These are phyloP conservation scores for Thunnus thynnus DNA, from an alignment of 2,113 vertebrate genomes.

Conservation along the genomic window DNA sequence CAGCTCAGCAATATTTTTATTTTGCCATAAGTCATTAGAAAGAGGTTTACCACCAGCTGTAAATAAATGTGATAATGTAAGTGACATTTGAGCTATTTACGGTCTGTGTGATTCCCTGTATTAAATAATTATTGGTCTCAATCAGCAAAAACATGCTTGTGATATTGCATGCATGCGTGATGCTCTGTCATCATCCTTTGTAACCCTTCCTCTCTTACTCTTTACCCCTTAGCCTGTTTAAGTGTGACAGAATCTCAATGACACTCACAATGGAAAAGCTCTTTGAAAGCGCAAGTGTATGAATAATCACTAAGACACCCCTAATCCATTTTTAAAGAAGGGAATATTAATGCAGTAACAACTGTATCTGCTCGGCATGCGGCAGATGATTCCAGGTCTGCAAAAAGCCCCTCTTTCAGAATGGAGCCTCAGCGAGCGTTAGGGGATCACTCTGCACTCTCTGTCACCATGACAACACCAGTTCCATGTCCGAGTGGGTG, in stretches of 20 bases:
- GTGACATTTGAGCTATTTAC: constrained; percentile 1
- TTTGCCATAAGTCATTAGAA: neutral
- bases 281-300: constrained; percentile 74
- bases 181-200: constrained; percentile 63
- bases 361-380: constrained; percentile 74
- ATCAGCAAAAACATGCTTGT: constrained; percentile 30
- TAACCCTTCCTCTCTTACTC: constrained; percentile 44
- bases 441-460: constrained; percentile 77
- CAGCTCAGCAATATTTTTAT: neutral
- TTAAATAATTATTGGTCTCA: constrained; percentile 37
- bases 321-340: constrained; percentile 78
- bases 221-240: constrained; percentile 65
- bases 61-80: neutral
- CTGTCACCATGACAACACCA: constrained; percentile 86
- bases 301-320: constrained; percentile 80
- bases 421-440: constrained; percentile 52
- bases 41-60: neutral
- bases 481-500: constrained; percentile 80
- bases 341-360: constrained; percentile 78
- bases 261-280: constrained; percentile 70
- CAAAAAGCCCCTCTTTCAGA: constrained; percentile 57
- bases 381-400: constrained; percentile 66
- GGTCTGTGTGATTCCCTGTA: neutral
- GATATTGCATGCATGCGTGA: constrained; percentile 50
- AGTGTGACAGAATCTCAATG: constrained; percentile 74